A percentile compares a stretch with the other conserved stretches of the same genome.
Conservation (phyloP, 2,797 vertebrate genomes). For the Syngnathus acus region DNA sequence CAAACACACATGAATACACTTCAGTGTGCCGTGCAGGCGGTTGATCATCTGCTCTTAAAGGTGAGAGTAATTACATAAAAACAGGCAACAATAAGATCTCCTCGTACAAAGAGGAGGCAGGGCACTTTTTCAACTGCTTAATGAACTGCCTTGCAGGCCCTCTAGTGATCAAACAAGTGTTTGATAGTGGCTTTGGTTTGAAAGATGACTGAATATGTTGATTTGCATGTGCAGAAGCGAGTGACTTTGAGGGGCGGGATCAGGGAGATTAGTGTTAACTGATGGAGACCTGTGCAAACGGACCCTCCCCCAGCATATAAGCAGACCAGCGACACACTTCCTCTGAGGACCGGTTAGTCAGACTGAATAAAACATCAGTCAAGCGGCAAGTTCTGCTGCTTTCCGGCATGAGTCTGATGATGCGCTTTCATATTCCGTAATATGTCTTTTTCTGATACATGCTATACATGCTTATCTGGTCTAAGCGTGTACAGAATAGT, state of each 20-base stretch:
- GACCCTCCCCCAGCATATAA: conserved; percentile 53
- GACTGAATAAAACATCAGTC: conserved; percentile 33
- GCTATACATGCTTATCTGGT: neutral
- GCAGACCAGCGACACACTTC: conserved; percentile 40
- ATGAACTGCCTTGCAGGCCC: conserved; percentile 51
- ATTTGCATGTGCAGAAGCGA: conserved; percentile 64
- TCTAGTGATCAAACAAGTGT: conserved; percentile 67
- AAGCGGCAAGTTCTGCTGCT: conserved; percentile 25
- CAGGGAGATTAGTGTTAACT: conserved; percentile 67
- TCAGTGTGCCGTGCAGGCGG: conserved; percentile 30
- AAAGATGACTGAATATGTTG: conserved; percentile 63
- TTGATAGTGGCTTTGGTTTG: conserved; percentile 62
- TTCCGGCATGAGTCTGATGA: conserved; percentile 3
- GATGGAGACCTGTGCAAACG: conserved; percentile 63
- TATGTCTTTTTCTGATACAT: neutral
- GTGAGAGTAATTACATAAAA: conserved; percentile 71
- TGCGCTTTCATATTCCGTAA: neutral
- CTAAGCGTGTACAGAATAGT: neutral
- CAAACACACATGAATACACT: conserved; percentile 2
- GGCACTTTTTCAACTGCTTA: conserved; percentile 57
- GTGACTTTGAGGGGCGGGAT: conserved; percentile 66
- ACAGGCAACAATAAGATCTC: conserved; percentile 59
- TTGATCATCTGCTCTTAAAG: conserved; percentile 53
- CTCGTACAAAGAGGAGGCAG: conserved; percentile 39
- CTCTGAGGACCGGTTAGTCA: conserved; percentile 37